Percentiles rank a stretch among this genome's conserved stretches.
Conservation (phyloP, 1,140 invertebrate genomes). For the Oreohelix idahoensis region DNA sequence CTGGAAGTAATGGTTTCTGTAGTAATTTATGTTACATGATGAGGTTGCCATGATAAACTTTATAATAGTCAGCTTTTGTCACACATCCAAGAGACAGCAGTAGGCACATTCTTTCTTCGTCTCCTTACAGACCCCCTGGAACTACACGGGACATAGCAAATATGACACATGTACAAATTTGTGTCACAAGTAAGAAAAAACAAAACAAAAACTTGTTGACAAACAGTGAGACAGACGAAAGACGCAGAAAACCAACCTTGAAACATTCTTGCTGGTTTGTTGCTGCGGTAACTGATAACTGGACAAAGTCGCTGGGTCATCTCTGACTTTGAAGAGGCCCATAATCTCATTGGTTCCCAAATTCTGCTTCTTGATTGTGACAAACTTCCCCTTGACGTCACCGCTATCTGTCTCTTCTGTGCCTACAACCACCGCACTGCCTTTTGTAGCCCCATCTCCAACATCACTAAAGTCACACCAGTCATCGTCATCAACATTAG, state of each 20-base stretch:
- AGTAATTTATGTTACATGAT: no score
- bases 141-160: no score
- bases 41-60: no score
- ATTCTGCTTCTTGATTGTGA: slow-evolving; percentile 62
- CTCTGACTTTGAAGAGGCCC: slow-evolving; percentile 61
- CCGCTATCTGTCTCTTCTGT: background rate
- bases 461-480: slow-evolving; percentile 46
- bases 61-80: no score
- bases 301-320: slow-evolving; percentile 50
- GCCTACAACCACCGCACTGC: slow-evolving; percentile 6
- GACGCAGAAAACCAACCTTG: background rate
- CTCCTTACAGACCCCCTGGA: no score
- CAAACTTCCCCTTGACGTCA: slow-evolving; percentile 35
- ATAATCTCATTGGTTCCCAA: slow-evolving; percentile 60
- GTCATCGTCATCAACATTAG: slow-evolving; percentile 33
- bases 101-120: no score
- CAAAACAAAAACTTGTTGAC: background rate
- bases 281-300: slow-evolving; percentile 43
- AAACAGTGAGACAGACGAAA: slow-evolving; percentile 22
- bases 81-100: no score
- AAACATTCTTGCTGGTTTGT: background rate
- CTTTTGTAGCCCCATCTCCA: background rate
- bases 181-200: no score
- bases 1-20: no score
- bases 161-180: no score